Conservation (phyloP, 2,888 invertebrate genomes). For the Plagodis pulveraria region DNA sequence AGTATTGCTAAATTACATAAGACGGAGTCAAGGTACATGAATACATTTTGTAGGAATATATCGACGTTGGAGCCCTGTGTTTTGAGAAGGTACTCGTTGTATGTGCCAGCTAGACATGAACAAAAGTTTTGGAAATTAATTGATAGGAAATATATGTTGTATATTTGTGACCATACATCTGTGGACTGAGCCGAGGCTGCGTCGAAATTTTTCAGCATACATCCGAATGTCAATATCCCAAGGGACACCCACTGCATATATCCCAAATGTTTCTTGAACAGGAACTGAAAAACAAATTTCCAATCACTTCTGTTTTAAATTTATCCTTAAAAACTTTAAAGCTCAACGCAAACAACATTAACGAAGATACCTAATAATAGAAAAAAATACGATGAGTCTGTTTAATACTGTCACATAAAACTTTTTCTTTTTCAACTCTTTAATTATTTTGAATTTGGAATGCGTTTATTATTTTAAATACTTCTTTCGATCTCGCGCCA, state of each 20-base stretch:
- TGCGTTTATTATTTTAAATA: no score
- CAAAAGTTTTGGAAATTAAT: slow-evolving; percentile 93
- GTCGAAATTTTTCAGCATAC: slow-evolving; percentile 94
- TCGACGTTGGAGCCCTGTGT: slow-evolving; percentile 93
- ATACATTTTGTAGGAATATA: slow-evolving; percentile 96
- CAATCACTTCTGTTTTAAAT: no score
- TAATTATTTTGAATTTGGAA: no score
- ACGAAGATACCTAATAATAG: no score
- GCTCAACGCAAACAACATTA: no score
- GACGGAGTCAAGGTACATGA: slow-evolving; percentile 97
- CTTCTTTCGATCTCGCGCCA: no score
- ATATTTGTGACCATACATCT: slow-evolving; percentile 68
- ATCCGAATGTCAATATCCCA: slow-evolving; percentile 93
- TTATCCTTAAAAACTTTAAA: no score
- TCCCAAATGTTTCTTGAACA: slow-evolving; percentile 93
- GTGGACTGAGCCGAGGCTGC: slow-evolving; percentile 69
- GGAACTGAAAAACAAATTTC: slow-evolving; percentile 84
- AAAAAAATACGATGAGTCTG: no score
- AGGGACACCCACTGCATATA: slow-evolving; percentile 95
- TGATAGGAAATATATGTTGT: slow-evolving; percentile 86
- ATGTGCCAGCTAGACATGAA: slow-evolving; percentile 97
- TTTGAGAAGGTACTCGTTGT: slow-evolving; percentile 97
- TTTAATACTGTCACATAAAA: no score
- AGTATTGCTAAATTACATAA: slow-evolving; percentile 94
- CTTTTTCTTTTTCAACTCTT: no score